These are phyloP conservation scores for Trichomalopsis sarcophagae DNA, from an alignment of 1,140 invertebrate genomes.

Conservation along the genomic window DNA sequence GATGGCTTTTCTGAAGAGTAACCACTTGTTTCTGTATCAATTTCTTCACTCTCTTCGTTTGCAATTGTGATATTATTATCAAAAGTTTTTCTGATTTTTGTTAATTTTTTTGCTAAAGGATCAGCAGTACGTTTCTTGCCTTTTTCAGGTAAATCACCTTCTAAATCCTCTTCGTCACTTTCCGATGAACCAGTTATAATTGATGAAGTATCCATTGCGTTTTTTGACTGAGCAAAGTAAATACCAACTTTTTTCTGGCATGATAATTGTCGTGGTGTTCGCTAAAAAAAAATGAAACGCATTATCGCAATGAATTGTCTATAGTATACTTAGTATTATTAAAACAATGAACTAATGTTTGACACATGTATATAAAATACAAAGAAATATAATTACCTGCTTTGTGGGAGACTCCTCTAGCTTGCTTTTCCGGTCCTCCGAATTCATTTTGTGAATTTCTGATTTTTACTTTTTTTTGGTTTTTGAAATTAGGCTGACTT, in stretches of 20 bases:
- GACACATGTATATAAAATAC: too few species aligned
- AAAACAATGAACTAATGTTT: neutral
- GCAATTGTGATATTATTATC: constrained; percentile 16
- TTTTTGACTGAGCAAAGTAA: constrained; percentile 21
- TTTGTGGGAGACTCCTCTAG: constrained; percentile 12
- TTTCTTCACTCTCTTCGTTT: constrained; percentile 19
- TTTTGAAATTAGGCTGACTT: too few species aligned
- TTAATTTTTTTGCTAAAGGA: neutral
- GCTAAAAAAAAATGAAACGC: neutral
- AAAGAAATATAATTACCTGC: constrained; percentile 4
- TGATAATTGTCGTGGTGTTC: constrained; percentile 24
- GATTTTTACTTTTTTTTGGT: neutral
- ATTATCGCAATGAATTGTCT: neutral
- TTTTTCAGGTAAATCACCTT: constrained; percentile 29
- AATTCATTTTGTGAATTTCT: neutral
- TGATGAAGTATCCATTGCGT: neutral
- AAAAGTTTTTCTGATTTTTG: constrained; percentile 43
- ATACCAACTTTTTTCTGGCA: constrained; percentile 29
- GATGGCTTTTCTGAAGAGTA: neutral
- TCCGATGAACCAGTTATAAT: constrained; percentile 2
- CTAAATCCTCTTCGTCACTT: constrained; percentile 20
- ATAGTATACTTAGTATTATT: neutral
- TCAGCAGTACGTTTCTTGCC: constrained; percentile 20
- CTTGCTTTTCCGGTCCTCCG: neutral
- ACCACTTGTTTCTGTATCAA: neutral